A percentile compares a stretch with the other conserved stretches of the same genome.
Evolutionary conservation across 2,797 vertebrate species (phyloP).

Genomic region (Helarctos malayanus): DNA sequence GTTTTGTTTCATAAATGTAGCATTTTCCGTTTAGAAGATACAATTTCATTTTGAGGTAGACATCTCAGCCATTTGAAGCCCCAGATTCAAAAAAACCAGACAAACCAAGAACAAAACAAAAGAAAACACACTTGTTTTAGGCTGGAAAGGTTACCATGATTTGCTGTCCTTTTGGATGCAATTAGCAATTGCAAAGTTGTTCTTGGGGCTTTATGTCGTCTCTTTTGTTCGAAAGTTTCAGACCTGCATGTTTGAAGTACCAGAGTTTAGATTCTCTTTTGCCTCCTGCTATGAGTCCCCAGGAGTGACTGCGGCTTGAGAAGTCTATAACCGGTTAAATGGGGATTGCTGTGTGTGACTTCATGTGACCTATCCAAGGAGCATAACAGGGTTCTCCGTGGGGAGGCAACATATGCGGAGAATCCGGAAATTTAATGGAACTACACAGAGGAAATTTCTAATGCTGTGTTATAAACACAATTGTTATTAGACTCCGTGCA

Average conservation of each 20-base stretch:
- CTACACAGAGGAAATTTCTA: constrained; percentile 16
- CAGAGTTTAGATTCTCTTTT: not conserved
- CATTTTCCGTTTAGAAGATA: not conserved
- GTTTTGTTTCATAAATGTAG: constrained; percentile 22
- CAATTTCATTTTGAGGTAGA: constrained; percentile 12
- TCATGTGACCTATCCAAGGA: not conserved
- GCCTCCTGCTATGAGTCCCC: not conserved
- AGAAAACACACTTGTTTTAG: not conserved
- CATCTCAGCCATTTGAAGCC: not conserved
- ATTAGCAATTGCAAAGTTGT: not conserved
- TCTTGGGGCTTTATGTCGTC: not conserved
- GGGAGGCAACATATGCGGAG: not conserved
- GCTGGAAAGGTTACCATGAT: not conserved
- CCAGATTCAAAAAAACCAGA: not conserved
- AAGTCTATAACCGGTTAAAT: constrained; percentile 19
- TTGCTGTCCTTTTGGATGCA: not conserved
- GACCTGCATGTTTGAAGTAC: not conserved
- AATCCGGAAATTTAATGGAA: not conserved
- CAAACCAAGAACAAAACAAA: not conserved
- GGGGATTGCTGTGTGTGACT: not conserved
- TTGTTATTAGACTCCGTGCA: not conserved
- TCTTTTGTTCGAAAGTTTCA: constrained; percentile 33
- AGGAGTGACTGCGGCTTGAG: not conserved
- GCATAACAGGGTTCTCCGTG: not conserved
- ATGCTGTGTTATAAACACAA: not conserved